Base-by-base conservation (phyloP, 2,113 vertebrate genomes). In the Eudyptes chrysolophus region DNA sequence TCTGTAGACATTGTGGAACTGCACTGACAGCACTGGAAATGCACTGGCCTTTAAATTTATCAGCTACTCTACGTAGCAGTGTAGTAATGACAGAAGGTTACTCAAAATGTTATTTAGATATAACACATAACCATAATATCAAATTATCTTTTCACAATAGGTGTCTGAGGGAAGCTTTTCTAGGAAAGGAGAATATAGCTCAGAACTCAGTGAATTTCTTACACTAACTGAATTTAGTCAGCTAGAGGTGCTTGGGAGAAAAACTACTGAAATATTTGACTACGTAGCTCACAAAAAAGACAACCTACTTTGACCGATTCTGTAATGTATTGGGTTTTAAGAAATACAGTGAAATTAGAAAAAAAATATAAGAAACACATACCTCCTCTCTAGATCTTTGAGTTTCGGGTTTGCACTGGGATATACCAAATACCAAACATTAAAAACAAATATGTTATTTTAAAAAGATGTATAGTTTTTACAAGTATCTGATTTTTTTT, bases 91-190 rank as follows among this genome's bases (percentile, higher is more conserved):
- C 65, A 95, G 72, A 84, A 92, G 30, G 60, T 89, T 89, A 64
- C 17, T 80, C 51, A 66, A 80, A 94, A 88, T 62, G 48, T 62
- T 93, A 60, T 83, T 90, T 71, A 36, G 82, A 85, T 92, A 71
- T 78, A 81, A 62, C 32, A 36, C 11, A 55, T 42, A 81, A 75
- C 44, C n/a, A 78, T 84, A 95, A 95, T 89, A 81, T 60, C 42
- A 75, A 87, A 68, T 64, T 64, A 84, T 61, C 52, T 84, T 61
- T 62, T 87, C 76, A 60, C 64, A 82, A 48, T 36, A 64, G 32
- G 24, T 52, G 26, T 81, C 76, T 78, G 66, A 84, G 27, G 34
- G 20, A 20, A 83, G 20, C 8, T 89, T 81, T 96, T 75, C 49
- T 36, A 55, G 20, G 42, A 40, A 80, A 14, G 4, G 5, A n/a